Percentiles rank a stretch among this genome's conserved stretches.
Conservation (phyloP, 1,140 invertebrate species). For the Capitella teleta region DNA sequence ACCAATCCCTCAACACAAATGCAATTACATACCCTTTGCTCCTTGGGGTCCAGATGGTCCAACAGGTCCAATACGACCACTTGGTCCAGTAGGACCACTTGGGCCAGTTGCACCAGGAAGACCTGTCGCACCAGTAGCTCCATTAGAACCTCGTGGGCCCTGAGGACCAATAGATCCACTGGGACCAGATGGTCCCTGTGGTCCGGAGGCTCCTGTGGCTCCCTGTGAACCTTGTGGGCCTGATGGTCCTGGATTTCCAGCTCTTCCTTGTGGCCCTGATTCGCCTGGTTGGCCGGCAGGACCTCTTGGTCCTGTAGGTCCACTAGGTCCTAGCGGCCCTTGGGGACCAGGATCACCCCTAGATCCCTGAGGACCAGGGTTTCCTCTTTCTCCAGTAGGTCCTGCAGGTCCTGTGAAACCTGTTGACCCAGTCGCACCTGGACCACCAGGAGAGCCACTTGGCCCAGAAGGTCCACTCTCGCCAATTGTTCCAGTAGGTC, state of each 20-base stretch:
- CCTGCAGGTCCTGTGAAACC: no score
- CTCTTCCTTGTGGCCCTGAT: not conserved
- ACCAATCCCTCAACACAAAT: no score
- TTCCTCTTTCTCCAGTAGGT: not conserved
- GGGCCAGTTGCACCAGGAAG: no score
- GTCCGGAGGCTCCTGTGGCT: not conserved
- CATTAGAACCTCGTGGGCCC: not conserved
- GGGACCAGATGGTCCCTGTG: slow-evolving; percentile 3
- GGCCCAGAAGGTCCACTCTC: not conserved
- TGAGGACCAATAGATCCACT: slow-evolving; percentile 1
- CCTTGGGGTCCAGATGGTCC: not conserved
- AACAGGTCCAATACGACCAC: no score
- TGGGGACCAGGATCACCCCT: not conserved
- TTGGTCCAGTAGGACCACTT: no score
- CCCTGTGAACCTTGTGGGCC: slow-evolving; percentile 3
- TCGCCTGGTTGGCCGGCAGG: not conserved
- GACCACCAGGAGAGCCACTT: not conserved
- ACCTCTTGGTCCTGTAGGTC: slow-evolving; percentile 10
- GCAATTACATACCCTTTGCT: no score
- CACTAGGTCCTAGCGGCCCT: not conserved
- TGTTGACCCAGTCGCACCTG: not conserved
- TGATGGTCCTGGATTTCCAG: slow-evolving; percentile 3
- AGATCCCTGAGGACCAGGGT: no score
- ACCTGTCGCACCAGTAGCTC: slow-evolving; percentile 7
- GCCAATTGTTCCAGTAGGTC: slow-evolving; percentile 42